Evolutionary conservation across 2,113 vertebrate genomes (phyloP).

Genomic region (Phrynocephalus versicolor): DNA sequence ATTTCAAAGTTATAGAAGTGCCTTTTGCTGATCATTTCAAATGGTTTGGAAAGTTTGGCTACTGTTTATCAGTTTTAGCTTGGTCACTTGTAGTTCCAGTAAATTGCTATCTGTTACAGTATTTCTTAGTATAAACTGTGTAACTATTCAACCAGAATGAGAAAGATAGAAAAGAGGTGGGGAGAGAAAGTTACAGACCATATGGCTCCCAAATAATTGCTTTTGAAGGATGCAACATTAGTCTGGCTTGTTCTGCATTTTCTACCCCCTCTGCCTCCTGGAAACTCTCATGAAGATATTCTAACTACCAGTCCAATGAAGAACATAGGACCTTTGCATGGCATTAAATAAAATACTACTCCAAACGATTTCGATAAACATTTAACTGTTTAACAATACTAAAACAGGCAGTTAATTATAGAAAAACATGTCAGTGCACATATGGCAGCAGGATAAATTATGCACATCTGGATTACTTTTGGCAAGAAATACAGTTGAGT

Average conservation of each 20-base stretch:
- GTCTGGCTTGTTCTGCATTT: not conserved
- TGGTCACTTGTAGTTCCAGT: conserved; percentile 22
- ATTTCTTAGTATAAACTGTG: not conserved
- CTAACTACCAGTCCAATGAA: conserved; percentile 26
- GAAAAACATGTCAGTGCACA: conserved; percentile 84
- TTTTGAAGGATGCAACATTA: conserved; percentile 1
- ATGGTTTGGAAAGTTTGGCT: conserved; percentile 26
- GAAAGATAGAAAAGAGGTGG: conserved; percentile 35
- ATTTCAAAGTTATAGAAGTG: conserved; percentile 39
- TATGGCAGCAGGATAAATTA: conserved; percentile 83
- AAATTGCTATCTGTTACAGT: conserved; percentile 37
- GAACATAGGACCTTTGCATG: conserved; percentile 48
- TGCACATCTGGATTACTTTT: conserved; percentile 86
- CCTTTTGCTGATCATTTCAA: conserved; percentile 48
- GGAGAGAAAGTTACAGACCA: not conserved
- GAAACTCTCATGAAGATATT: conserved; percentile 31
- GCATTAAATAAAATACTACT: conserved; percentile 69
- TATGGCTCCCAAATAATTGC: conserved; percentile 26
- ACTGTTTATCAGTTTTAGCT: conserved; percentile 34
- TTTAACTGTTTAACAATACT: conserved; percentile 78
- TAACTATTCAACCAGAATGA: conserved; percentile 23
- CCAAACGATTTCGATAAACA: conserved; percentile 73
- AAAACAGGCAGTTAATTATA: conserved; percentile 82
- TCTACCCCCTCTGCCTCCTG: conserved; percentile 33
- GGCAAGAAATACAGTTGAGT: conserved; percentile 79